Percentiles rank a stretch among this genome's conserved stretches.
Conservation (phyloP, 1,140 invertebrate species). For the Pararge aegeria region DNA sequence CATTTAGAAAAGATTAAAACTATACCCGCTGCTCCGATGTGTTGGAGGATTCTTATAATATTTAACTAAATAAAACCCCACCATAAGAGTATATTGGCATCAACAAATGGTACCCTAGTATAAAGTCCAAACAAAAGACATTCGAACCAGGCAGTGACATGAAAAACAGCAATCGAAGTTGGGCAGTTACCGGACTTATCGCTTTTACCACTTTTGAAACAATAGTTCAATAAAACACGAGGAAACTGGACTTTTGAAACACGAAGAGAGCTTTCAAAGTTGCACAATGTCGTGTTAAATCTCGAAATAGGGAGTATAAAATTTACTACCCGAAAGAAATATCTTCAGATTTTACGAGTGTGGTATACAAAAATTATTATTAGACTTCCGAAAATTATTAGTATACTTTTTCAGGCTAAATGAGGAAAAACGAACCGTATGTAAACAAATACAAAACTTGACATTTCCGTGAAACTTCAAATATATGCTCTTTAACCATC, state of each 20-base stretch:
- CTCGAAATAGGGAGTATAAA: not conserved
- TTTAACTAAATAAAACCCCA: no score
- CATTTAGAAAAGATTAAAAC: no score
- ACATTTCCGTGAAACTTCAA: no score
- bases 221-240: slow-evolving; percentile 8
- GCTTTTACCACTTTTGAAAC: slow-evolving; percentile 6
- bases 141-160: slow-evolving; percentile 2
- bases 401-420: no score
- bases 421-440: no score
- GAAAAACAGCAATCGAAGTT: slow-evolving; percentile 8
- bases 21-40: no score
- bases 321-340: not conserved
- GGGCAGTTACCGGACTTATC: slow-evolving; percentile 9
- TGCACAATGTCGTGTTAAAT: slow-evolving; percentile 5
- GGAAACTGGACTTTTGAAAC: not conserved
- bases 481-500: no score
- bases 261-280: not conserved
- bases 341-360: not conserved
- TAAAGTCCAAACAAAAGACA: not conserved
- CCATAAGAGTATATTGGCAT: no score
- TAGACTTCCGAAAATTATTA: no score
- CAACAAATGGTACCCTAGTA: not conserved
- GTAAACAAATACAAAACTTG: no score
- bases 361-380: no score
- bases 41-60: no score